Evolutionary conservation across 2,888 invertebrate species (phyloP).

Genomic region (Oconnorella tubifera): DNA sequence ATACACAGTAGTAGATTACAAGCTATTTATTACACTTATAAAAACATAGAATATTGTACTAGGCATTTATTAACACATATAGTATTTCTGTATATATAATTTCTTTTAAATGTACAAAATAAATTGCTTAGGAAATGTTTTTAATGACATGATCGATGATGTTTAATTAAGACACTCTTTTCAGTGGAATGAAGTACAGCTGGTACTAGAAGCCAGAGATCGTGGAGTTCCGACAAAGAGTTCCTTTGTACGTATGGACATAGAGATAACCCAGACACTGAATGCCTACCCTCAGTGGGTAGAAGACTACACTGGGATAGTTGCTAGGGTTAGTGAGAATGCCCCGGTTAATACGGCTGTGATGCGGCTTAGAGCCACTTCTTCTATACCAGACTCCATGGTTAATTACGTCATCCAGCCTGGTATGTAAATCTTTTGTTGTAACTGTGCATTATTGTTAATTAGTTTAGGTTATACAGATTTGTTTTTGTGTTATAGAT

Average conservation of each 20-base stretch:
- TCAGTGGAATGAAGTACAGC: constrained; percentile 32
- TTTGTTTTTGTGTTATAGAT: too few species aligned
- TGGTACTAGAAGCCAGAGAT: constrained; percentile 97
- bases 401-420: constrained; percentile 35
- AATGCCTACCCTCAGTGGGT: constrained; percentile 39
- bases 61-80: too few species aligned
- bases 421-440: constrained; percentile 14
- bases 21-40: too few species aligned
- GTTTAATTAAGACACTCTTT: too few species aligned
- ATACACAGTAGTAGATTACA: too few species aligned
- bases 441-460: too few species aligned
- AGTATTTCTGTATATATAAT: too few species aligned
- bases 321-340: constrained; percentile 31
- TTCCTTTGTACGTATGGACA: constrained; percentile 94
- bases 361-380: constrained; percentile 30
- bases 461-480: too few species aligned
- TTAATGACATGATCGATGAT: too few species aligned
- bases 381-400: constrained; percentile 18
- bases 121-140: too few species aligned
- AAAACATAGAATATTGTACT: too few species aligned
- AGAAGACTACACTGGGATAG: constrained; percentile 31
- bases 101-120: too few species aligned
- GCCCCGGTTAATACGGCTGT: constrained; percentile 33
- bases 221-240: constrained; percentile 91
- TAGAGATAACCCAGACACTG: constrained; percentile 76